Base-by-base conservation (phyloP, 2,888 invertebrate genomes). In the Gisinianus flammeolus region DNA sequence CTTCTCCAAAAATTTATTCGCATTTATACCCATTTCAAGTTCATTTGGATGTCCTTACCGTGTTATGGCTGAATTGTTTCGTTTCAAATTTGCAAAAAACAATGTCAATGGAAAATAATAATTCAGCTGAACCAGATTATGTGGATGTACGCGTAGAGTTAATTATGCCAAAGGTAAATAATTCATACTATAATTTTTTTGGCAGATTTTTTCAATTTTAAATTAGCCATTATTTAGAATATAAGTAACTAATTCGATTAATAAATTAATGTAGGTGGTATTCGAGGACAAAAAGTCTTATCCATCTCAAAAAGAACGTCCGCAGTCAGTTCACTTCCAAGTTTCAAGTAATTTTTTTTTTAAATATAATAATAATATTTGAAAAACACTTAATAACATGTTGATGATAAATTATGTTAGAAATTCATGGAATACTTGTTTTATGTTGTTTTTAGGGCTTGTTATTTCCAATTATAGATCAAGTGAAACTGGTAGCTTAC, bases 31-130 rank as follows among this genome's bases (percentile, higher is more conserved):
- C 98, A 0, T 90, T 98, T 73, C 92, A 94, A 85, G 88, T 98
- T 64, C 91, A 92, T 69, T 92, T 98, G 86, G 98, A 99, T 87
- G 90, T 93, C 76, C 90, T 92, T 80, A 97, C 97, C 76, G 90
- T 95, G 81, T 89, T 98, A 78, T 99, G 98, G 98, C 90, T 96
- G 76, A 96, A 96, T 86, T 94, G 96, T 44, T 98, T 99, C 87
- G 91, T 93, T 44, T 90, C 97, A 76, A 96, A 95, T 89, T 90
- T 98, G 22, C 91, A 93, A 86, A 92, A 94, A 84, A 92, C 93
- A 44, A 89, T 94, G 70, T 87, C 79, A 54, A 77, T 90, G 80
- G 88, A 88, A 24, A 79, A 77, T 28, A 81, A 82, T 26, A 76
- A 74, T 70, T 31, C 66, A 0, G 90, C 91, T 44, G 87, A 85